Conservation (phyloP, 2,888 invertebrate genomes). For the Drosophila melanosoma region DNA sequence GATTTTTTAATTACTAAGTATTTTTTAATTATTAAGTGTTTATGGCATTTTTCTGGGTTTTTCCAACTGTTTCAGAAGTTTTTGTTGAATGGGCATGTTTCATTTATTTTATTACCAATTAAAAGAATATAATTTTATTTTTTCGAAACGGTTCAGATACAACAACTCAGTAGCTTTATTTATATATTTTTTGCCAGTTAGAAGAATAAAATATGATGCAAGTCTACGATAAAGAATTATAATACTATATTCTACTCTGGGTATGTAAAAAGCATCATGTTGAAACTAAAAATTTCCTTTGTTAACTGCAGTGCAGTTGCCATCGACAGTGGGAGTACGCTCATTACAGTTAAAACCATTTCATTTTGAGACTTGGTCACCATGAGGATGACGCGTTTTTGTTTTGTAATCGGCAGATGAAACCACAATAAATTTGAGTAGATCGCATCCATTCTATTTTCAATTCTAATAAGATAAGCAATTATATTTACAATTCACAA, state of each 20-base stretch:
- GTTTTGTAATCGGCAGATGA: constrained; percentile 52
- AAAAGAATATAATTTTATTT: not conserved
- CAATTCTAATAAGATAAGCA: constrained; percentile 39
- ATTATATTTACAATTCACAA: not conserved
- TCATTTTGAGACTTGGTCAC: constrained; percentile 62
- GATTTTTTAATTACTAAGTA: not conserved
- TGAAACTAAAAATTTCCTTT: constrained; percentile 67
- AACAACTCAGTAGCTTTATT: not conserved
- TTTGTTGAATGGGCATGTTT: not conserved
- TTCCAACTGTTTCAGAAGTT: constrained; percentile 6
- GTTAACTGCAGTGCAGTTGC: constrained; percentile 62
- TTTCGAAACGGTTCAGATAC: not conserved
- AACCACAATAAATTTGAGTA: constrained; percentile 72
- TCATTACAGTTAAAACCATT: constrained; percentile 45
- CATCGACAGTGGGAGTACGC: constrained; percentile 63
- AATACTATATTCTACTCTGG: constrained; percentile 19
- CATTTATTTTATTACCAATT: not conserved
- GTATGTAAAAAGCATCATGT: constrained; percentile 63
- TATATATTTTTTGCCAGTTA: not conserved
- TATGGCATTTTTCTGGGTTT: constrained; percentile 3
- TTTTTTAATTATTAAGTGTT: not conserved
- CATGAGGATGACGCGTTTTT: constrained; percentile 65
- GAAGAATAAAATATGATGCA: not conserved
- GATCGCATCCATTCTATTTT: constrained; percentile 46
- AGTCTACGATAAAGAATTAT: not conserved